Conservation (phyloP, 2,888 invertebrate genomes). For the Troides oblongomaculatus region DNA sequence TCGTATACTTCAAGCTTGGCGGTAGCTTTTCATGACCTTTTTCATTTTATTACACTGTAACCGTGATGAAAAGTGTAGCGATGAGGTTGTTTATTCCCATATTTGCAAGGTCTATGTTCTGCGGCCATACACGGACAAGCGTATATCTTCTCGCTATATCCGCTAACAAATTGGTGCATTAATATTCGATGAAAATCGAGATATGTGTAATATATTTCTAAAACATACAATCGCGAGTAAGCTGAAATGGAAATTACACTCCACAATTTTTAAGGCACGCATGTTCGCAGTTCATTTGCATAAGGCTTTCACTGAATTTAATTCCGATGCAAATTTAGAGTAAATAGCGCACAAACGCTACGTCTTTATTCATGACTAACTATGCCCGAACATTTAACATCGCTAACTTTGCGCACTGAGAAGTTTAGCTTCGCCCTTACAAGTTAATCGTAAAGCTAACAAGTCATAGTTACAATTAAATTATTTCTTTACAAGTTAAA, state of each 20-base stretch:
- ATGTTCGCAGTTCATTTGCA: conserved; percentile 38
- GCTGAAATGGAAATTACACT: conserved; percentile 21
- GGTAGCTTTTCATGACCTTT: too few species aligned
- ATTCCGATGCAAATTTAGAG: conserved; percentile 54
- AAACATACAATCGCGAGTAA: not conserved
- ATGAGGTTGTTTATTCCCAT: too few species aligned
- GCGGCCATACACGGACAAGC: too few species aligned
- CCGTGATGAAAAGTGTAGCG: too few species aligned
- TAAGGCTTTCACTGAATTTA: conserved; percentile 42
- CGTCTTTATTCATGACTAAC: conserved; percentile 39
- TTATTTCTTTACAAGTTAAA: conserved; percentile 4
- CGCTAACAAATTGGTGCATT: not conserved
- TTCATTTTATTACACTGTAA: too few species aligned
- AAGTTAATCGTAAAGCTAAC: conserved; percentile 15
- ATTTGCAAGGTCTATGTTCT: too few species aligned
- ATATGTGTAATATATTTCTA: not conserved
- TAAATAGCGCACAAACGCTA: conserved; percentile 38
- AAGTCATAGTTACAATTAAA: conserved; percentile 10
- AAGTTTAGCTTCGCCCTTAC: conserved; percentile 41
- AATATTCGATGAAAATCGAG: not conserved
- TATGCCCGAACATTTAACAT: conserved; percentile 34
- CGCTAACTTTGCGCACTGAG: conserved; percentile 40
- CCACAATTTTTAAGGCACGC: conserved; percentile 29
- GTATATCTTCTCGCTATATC: not conserved
- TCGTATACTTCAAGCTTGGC: too few species aligned